A percentile compares a stretch with the other conserved stretches of the same genome.
phyloP scores from a whole-genome alignment of 2,888 invertebrate species.

The Elysia crispata region DNA sequence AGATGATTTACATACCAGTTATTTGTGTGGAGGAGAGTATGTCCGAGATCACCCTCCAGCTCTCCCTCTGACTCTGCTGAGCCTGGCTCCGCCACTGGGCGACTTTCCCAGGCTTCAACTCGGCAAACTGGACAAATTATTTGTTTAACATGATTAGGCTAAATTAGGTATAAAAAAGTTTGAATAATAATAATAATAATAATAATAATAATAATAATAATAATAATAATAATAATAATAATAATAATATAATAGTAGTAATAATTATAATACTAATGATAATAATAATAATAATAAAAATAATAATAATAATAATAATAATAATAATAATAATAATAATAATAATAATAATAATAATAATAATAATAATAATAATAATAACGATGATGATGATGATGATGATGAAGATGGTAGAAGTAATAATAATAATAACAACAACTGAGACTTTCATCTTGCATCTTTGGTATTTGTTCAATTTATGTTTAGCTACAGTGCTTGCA shows the following conservation, averaged over 20 bases:
- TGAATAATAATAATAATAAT: not conserved
- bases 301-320: too few species aligned
- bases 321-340: too few species aligned
- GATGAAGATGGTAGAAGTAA: not conserved
- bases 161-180: not conserved
- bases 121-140: conserved; percentile 11
- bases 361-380: conserved; percentile 7
- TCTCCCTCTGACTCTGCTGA: conserved; percentile 68
- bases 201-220: not conserved
- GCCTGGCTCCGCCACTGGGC: conserved; percentile 72
- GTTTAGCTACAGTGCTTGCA: too few species aligned
- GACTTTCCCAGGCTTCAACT: conserved; percentile 42
- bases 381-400: not conserved
- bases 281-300: too few species aligned
- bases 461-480: too few species aligned
- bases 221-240: not conserved
- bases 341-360: not conserved
- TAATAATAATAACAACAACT: too few species aligned
- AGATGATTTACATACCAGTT: too few species aligned
- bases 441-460: too few species aligned
- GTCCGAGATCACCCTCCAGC: conserved; percentile 74
- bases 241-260: not conserved
- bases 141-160: not conserved
- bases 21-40: conserved; percentile 72
- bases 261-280: not conserved